A percentile compares a stretch with the other conserved stretches of the same genome.
phyloP scores from a whole-genome alignment of 1,140 invertebrate species.

The Araneus ventricosus region DNA sequence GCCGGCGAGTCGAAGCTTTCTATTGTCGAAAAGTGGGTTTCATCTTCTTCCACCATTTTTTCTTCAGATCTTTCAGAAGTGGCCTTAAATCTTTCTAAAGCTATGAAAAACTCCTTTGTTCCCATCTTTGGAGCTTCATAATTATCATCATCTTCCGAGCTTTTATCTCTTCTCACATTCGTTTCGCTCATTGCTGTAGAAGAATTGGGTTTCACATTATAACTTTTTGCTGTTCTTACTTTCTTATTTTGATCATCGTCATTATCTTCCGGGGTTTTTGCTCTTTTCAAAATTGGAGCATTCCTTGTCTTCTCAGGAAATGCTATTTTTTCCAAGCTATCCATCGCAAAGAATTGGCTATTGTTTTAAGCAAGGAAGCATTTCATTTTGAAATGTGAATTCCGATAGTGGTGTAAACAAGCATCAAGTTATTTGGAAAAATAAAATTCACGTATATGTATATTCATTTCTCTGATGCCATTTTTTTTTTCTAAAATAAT shows the following conservation, averaged over 20 bases:
- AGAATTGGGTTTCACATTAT: not conserved
- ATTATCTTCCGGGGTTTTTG: not conserved
- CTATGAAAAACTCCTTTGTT: not conserved
- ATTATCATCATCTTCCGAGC: not conserved
- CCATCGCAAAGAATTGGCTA: no score
- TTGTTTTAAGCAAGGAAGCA: no score
- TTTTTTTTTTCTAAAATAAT: no score
- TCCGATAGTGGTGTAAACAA: no score
- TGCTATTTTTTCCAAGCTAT: not conserved
- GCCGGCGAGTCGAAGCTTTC: no score
- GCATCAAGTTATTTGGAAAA: no score
- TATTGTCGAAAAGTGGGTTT: not conserved
- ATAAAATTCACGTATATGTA: no score
- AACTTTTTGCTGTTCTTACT: not conserved
- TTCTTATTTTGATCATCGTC: not conserved
- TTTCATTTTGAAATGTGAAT: no score
- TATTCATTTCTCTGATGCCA: no score
- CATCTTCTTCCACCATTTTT: not conserved
- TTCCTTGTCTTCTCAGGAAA: not conserved
- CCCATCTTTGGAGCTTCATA: not conserved
- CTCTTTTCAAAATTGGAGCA: not conserved
- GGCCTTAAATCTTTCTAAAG: not conserved
- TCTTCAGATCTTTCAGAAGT: not conserved
- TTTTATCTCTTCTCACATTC: not conserved
- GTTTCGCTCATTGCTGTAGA: not conserved